phyloP scores from a whole-genome alignment of 2,797 vertebrate genomes.

The Gephyroberyx darwinii region DNA sequence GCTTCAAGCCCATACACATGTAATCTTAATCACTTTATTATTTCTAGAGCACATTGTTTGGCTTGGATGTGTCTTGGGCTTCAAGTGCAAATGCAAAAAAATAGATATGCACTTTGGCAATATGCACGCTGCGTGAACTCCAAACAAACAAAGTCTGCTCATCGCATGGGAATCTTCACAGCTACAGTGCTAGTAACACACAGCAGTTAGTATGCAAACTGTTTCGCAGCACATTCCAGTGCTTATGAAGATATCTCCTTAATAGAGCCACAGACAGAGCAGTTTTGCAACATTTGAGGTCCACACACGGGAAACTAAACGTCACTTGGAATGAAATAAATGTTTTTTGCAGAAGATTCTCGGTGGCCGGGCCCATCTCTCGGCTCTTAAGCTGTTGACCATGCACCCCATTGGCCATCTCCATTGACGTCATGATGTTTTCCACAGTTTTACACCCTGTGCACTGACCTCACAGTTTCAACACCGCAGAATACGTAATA shows the following conservation, averaged over 20 bases:
- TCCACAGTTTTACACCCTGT: slow-evolving; percentile 41
- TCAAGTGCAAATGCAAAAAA: slow-evolving; percentile 35
- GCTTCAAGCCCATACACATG: background rate
- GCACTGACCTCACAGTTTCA: slow-evolving; percentile 46
- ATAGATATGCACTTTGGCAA: slow-evolving; percentile 14
- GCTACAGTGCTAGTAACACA: slow-evolving; percentile 7
- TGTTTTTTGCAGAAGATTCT: background rate
- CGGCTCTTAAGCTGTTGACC: slow-evolving; percentile 21
- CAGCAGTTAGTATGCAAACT: background rate
- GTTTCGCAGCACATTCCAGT: slow-evolving; percentile 30
- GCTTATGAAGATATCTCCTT: slow-evolving; percentile 41
- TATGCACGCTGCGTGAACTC: slow-evolving; percentile 23
- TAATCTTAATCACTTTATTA: slow-evolving; percentile 20
- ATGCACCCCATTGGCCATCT: background rate
- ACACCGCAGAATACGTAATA: slow-evolving; percentile 1
- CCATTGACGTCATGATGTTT: slow-evolving; percentile 51
- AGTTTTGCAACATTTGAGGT: slow-evolving; percentile 25
- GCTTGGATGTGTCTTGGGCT: slow-evolving; percentile 5
- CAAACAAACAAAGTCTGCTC: slow-evolving; percentile 57
- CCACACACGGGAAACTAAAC: slow-evolving; percentile 8
- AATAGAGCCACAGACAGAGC: slow-evolving; percentile 35
- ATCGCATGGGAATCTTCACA: slow-evolving; percentile 52
- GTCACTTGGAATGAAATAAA: slow-evolving; percentile 30
- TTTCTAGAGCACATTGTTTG: slow-evolving; percentile 20
- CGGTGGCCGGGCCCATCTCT: slow-evolving; percentile 31